Conservation (phyloP, 1,140 invertebrate genomes). For the Cryptotermes secundus region DNA sequence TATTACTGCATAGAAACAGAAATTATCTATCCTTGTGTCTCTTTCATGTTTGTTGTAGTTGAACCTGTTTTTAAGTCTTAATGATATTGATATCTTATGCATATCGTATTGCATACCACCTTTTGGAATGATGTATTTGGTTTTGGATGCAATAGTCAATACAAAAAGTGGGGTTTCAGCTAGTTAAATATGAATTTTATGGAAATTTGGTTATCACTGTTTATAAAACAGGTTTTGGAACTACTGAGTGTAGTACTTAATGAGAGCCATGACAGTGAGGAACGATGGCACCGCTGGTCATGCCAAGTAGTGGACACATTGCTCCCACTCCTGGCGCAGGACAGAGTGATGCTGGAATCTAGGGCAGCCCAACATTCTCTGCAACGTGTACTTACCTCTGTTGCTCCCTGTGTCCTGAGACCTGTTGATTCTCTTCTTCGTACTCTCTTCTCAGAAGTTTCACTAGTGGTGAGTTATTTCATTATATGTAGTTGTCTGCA, state of each 20-base stretch:
- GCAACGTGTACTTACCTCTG: conserved; percentile 65
- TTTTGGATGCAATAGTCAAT: too few species aligned
- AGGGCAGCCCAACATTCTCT: conserved; percentile 55
- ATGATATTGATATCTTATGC: too few species aligned
- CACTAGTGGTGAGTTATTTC: conserved; percentile 53
- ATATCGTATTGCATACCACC: too few species aligned
- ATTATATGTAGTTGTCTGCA: not conserved
- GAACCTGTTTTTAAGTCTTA: too few species aligned
- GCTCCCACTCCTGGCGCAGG: conserved; percentile 63
- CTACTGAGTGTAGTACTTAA: conserved; percentile 54
- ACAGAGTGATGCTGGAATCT: conserved; percentile 61
- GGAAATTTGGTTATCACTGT: too few species aligned
- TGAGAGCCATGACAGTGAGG: conserved; percentile 66
- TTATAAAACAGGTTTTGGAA: conserved; percentile 47
- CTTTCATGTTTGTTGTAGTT: too few species aligned
- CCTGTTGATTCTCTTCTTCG: conserved; percentile 73
- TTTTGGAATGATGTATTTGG: too few species aligned
- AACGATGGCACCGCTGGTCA: conserved; percentile 77
- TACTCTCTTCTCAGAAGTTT: conserved; percentile 68
- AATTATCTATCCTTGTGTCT: too few species aligned
- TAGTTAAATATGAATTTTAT: too few species aligned
- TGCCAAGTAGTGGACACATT: conserved; percentile 70
- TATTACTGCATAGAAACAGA: too few species aligned
- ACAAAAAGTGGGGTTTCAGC: too few species aligned
- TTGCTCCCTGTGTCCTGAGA: conserved; percentile 67